phyloP scores from a whole-genome alignment of 2,888 invertebrate species.

The Lacanobia wlatinum region DNA sequence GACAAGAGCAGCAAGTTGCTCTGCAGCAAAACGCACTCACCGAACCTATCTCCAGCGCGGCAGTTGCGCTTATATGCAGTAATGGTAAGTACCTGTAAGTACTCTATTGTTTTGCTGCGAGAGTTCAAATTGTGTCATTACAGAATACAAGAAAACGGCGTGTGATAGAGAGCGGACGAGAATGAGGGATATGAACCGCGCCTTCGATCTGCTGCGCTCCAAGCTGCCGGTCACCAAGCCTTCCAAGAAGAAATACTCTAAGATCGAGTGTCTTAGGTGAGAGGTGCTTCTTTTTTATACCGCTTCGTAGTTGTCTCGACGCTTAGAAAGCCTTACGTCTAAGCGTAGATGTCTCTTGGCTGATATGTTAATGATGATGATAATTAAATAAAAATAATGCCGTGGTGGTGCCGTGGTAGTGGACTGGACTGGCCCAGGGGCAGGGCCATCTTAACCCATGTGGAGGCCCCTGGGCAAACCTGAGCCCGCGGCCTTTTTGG shows the following conservation, averaged over 20 bases:
- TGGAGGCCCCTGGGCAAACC: no score
- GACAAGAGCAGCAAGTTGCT: no score
- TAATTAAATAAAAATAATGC: not conserved
- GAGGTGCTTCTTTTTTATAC: not conserved
- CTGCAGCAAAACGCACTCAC: no score
- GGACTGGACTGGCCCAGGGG: no score
- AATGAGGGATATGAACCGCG: slow-evolving; percentile 96
- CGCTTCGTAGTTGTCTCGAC: not conserved
- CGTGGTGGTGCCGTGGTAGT: no score
- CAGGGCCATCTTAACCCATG: no score
- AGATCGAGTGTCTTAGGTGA: slow-evolving; percentile 95
- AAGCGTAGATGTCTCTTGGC: not conserved
- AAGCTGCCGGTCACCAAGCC: slow-evolving; percentile 95
- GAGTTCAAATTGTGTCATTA: not conserved
- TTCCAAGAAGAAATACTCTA: slow-evolving; percentile 96
- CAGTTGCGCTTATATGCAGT: no score
- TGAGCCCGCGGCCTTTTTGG: no score
- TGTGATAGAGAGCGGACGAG: slow-evolving; percentile 95
- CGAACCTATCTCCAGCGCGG: no score
- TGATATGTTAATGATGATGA: not conserved
- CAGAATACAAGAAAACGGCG: slow-evolving; percentile 96
- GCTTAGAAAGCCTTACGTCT: not conserved
- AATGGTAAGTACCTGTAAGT: not conserved
- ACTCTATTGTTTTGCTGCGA: not conserved
- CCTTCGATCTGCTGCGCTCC: slow-evolving; percentile 94